Conservation (phyloP, 2,888 invertebrate species). For the Drosophila falleni region DNA sequence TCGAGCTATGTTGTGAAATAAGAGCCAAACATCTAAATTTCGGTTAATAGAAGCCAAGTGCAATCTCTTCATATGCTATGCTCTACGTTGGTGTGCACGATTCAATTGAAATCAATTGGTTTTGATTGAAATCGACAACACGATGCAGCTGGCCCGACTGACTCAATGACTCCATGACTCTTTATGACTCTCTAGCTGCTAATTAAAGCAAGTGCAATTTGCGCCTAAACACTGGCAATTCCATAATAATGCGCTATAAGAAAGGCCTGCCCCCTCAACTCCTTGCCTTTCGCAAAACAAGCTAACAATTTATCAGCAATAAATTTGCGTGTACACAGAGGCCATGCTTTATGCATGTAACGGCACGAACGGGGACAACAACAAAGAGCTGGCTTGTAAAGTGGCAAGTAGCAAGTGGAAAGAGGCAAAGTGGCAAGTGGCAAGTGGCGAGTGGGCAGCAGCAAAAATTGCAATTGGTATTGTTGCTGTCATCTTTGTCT, state of each 20-base stretch:
- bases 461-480: slow-evolving; percentile 36
- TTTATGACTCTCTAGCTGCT: slow-evolving; percentile 41
- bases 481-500: slow-evolving; percentile 14
- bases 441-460: slow-evolving; percentile 22
- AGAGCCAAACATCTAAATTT: slow-evolving; percentile 18
- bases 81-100: slow-evolving; percentile 50
- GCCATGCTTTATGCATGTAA: slow-evolving; percentile 34
- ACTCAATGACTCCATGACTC: slow-evolving; percentile 11
- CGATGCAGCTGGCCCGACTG: slow-evolving; percentile 48
- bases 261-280: slow-evolving; percentile 7
- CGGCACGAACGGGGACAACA: slow-evolving; percentile 39
- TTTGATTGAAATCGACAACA: slow-evolving; percentile 67
- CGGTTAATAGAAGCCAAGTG: slow-evolving; percentile 17
- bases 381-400: slow-evolving; percentile 29
- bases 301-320: slow-evolving; percentile 75
- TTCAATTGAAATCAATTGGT: slow-evolving; percentile 71
- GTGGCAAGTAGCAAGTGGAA: slow-evolving; percentile 31
- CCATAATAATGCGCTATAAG: slow-evolving; percentile 42
- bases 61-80: slow-evolving; percentile 34
- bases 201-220: slow-evolving; percentile 73
- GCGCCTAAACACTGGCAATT: slow-evolving; percentile 56
- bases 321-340: slow-evolving; percentile 64
- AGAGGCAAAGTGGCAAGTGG: slow-evolving; percentile 25
- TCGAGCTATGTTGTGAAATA: slow-evolving; percentile 10
- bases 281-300: slow-evolving; percentile 38